These are phyloP conservation scores for Nematostella vectensis DNA, from an alignment of 92 coral and sea anemone species.

Conservation along the genomic window DNA sequence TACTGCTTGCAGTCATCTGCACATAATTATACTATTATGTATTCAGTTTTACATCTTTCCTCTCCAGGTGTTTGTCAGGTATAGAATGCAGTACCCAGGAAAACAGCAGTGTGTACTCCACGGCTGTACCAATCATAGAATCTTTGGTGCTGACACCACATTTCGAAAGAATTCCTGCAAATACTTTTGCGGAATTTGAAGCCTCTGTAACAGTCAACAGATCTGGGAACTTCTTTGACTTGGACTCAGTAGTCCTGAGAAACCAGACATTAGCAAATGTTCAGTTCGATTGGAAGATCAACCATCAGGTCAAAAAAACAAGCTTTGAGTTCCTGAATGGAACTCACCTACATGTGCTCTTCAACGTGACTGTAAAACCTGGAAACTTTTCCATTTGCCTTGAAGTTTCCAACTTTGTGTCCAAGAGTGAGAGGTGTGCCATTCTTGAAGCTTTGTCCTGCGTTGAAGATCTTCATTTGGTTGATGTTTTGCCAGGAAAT, in stretches of 20 bases:
- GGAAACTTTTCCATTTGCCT: conserved; percentile 27
- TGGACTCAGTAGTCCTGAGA: conserved; percentile 12
- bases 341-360: conserved; percentile 6
- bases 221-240: background rate
- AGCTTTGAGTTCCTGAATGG: conserved; percentile 16
- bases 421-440: conserved; percentile 14
- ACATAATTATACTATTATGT: too few relatives aligned
- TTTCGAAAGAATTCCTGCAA: conserved; percentile 4
- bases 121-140: conserved; percentile 38
- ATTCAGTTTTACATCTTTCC: too few relatives aligned
- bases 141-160: conserved; percentile 12
- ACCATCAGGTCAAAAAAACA: background rate
- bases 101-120: conserved; percentile 38
- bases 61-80: conserved; percentile 28
- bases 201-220: conserved; percentile 15
- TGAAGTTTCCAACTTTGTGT: conserved; percentile 32
- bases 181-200: conserved; percentile 4
- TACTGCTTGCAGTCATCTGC: too few relatives aligned
- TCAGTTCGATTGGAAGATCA: conserved; percentile 29
- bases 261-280: conserved; percentile 27
- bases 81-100: conserved; percentile 29
- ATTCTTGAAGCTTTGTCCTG: conserved; percentile 16
- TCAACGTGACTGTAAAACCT: conserved; percentile 2
- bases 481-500: conserved; percentile 12
- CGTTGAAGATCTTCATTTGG: conserved; percentile 28